Evolutionary conservation across 2,888 invertebrate genomes (phyloP), one percentile per base, ranked within the genome.

Genomic region (Lasioglossum zephyrum): DNA sequence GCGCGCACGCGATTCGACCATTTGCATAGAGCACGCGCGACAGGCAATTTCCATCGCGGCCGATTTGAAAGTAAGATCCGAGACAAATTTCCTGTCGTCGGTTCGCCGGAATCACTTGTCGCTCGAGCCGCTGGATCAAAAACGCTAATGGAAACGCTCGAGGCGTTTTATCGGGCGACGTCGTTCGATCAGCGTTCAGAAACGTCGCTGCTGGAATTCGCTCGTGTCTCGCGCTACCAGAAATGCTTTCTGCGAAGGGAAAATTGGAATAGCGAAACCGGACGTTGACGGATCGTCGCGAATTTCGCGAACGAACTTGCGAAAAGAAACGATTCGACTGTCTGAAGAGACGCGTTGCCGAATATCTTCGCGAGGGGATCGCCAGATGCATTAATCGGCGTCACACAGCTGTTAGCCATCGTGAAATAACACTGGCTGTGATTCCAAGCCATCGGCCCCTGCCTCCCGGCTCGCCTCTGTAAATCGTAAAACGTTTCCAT

Each of bases 211-310:
- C 74, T 41, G 74, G 44, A 77, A 72, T 77, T 66, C 82, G 77
- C 41, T 4, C 47, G 4, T 26, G 8, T 47, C 49, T 49, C 47
- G 39, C 3, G 22, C 22, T 3, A 22, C 22, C 18, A 9, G 31
- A 66, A 18, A 2, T 73, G 66, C 4, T 49, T 78, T 76, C 44
- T 72, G 26, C 41, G 80, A 66, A 73, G n/a, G n/a, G 75, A 5
- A 76, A 69, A 63, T 47, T n/a, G 80, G 53, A 80, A 74, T 60
- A 6, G 39, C 49, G 18, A 16, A 13, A 53, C 36, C 36, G 22
- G 53, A 47, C 72, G 74, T 89, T 91, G 93, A 92, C 91, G 89
- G 89, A 92, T 88, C 92, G 88, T 77, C 86, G 89, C 88, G 86
- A 92, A 92, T 90, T 90, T 88, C 89, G 78, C 89, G 90, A 89